Conservation (phyloP, 2,888 invertebrate genomes). For the Pseudococcus jackbeardsleyi region DNA sequence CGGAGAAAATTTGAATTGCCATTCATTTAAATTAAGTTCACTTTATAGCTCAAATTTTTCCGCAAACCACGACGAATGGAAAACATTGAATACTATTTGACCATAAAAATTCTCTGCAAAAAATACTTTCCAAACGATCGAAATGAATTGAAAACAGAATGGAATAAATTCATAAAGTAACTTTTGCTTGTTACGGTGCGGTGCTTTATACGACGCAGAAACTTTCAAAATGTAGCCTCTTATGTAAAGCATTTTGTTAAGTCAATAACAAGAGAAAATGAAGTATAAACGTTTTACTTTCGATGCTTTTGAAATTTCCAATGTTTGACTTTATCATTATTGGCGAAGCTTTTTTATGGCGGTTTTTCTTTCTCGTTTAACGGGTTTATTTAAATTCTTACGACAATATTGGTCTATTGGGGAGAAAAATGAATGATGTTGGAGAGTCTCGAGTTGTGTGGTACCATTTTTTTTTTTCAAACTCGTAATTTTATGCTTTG, state of each 20-base stretch:
- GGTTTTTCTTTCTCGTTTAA: not conserved
- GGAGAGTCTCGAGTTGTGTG: no score
- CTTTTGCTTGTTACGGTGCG: not conserved
- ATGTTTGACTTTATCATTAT: conserved; percentile 18
- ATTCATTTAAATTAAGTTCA: not conserved
- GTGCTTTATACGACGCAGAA: not conserved
- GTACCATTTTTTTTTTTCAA: no score
- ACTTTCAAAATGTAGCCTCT: not conserved
- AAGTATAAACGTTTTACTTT: conserved; percentile 36
- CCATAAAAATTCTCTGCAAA: not conserved
- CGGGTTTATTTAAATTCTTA: not conserved
- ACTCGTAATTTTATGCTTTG: no score
- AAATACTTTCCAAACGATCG: not conserved
- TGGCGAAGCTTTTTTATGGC: not conserved
- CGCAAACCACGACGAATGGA: not conserved
- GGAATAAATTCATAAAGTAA: conserved; percentile 9
- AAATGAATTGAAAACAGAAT: conserved; percentile 17
- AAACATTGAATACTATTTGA: not conserved
- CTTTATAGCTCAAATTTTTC: not conserved
- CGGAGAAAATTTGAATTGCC: not conserved
- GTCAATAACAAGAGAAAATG: conserved; percentile 18
- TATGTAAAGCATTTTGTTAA: conserved; percentile 25
- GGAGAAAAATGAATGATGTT: not conserved
- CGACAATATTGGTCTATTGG: conserved; percentile 1
- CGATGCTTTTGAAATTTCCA: not conserved